phyloP scores from a whole-genome alignment of 1,140 invertebrate species.

The Chrysopa pallens region DNA sequence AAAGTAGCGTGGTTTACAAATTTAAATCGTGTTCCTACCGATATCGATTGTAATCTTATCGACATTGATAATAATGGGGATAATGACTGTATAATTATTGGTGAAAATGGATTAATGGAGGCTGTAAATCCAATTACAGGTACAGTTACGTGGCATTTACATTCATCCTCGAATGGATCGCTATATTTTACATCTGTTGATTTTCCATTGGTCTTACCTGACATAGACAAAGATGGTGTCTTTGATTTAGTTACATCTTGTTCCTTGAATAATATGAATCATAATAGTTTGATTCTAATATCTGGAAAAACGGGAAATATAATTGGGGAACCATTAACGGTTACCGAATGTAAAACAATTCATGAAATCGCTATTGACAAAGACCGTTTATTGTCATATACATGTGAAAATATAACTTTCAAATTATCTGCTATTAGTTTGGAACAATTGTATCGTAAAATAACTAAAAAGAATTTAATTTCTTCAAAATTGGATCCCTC shows the following conservation, averaged over 20 bases:
- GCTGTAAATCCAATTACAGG: conserved; percentile 51
- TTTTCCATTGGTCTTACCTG: conserved; percentile 49
- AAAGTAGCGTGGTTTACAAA: conserved; percentile 43
- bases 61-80: conserved; percentile 49
- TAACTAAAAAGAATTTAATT: conserved; percentile 20
- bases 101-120: conserved; percentile 42
- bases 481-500: conserved; percentile 5
- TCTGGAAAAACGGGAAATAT: conserved; percentile 40
- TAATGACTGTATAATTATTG: conserved; percentile 51
- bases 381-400: conserved; percentile 18
- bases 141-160: conserved; percentile 40
- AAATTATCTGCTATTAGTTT: conserved; percentile 18
- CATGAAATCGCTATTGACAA: conserved; percentile 21
- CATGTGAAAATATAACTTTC: conserved; percentile 27
- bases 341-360: conserved; percentile 27
- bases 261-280: conserved; percentile 28
- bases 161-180: conserved; percentile 29
- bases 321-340: conserved; percentile 30
- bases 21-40: conserved; percentile 38
- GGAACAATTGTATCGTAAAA: conserved; percentile 21
- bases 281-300: conserved; percentile 39
- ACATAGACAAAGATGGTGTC: conserved; percentile 48
- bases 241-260: conserved; percentile 40
- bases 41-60: conserved; percentile 48
- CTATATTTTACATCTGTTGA: conserved; percentile 32